These are phyloP conservation scores for Hemicordylus capensis DNA, from an alignment of 2,113 vertebrate species.

Conservation along the genomic window DNA sequence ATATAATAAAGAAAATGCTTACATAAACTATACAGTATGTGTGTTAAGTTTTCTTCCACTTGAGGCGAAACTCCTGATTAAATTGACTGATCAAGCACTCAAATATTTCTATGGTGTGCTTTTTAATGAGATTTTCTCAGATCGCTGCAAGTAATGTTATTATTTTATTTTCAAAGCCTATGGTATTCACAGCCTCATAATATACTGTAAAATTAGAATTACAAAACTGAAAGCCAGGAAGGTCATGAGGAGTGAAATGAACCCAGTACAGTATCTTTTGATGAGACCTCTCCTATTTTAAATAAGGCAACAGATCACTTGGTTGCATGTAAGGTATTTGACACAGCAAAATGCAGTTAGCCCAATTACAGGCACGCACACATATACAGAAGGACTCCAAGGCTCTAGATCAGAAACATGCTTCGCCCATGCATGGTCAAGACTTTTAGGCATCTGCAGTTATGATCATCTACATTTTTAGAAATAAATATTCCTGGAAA, in stretches of 20 bases:
- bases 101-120: background rate
- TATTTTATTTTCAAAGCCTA: background rate
- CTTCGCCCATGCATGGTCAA: background rate
- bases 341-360: slow-evolving; percentile 19
- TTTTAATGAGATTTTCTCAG: background rate
- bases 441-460: slow-evolving; percentile 1
- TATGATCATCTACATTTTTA: background rate
- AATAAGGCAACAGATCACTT: background rate
- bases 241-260: background rate
- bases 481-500: background rate
- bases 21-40: no score
- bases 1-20: no score
- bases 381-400: background rate
- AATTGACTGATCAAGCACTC: background rate
- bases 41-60: background rate
- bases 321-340: slow-evolving; percentile 12
- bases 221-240: background rate
- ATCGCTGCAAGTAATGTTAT: background rate
- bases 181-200: background rate
- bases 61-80: background rate
- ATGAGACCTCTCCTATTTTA: background rate
- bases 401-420: background rate
- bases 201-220: background rate
- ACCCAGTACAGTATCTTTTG: background rate
- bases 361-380: background rate